phyloP scores from a whole-genome alignment of 2,888 invertebrate genomes.

The Trisateles emortualis region DNA sequence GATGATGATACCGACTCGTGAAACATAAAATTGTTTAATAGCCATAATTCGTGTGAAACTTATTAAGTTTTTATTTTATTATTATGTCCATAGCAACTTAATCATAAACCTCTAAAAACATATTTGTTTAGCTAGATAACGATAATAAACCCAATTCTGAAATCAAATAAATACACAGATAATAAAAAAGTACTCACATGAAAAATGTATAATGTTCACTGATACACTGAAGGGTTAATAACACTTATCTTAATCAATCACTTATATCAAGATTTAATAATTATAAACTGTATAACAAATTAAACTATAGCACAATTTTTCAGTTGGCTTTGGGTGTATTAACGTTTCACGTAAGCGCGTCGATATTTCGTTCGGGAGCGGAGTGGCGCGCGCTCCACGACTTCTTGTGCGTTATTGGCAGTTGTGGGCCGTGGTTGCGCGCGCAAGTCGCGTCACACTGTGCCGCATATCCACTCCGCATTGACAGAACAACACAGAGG shows the following conservation, averaged over 20 bases:
- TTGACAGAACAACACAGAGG: constrained; percentile 44
- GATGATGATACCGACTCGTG: no score
- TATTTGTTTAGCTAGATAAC: constrained; percentile 6
- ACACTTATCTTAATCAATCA: constrained; percentile 23
- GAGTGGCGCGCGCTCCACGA: constrained; percentile 69
- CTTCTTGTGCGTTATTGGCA: constrained; percentile 71
- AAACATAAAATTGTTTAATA: no score
- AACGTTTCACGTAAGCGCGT: constrained; percentile 62
- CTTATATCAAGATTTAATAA: constrained; percentile 22
- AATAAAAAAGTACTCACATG: constrained; percentile 46
- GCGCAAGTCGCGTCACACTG: constrained; percentile 58
- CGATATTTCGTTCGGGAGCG: constrained; percentile 64
- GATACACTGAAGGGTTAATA: constrained; percentile 30
- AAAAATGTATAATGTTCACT: constrained; percentile 39
- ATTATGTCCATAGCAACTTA: neutral
- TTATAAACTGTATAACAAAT: constrained; percentile 4
- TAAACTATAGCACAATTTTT: constrained; percentile 48
- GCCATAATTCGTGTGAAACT: no score
- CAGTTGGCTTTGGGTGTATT: constrained; percentile 45
- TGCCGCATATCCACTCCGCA: constrained; percentile 53
- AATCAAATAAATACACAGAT: constrained; percentile 28
- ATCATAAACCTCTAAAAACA: neutral
- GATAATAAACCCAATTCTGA: constrained; percentile 15
- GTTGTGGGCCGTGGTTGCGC: constrained; percentile 60
- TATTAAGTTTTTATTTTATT: no score